Conservation (phyloP, 2,797 vertebrate genomes). For the Acanthornis magna region DNA sequence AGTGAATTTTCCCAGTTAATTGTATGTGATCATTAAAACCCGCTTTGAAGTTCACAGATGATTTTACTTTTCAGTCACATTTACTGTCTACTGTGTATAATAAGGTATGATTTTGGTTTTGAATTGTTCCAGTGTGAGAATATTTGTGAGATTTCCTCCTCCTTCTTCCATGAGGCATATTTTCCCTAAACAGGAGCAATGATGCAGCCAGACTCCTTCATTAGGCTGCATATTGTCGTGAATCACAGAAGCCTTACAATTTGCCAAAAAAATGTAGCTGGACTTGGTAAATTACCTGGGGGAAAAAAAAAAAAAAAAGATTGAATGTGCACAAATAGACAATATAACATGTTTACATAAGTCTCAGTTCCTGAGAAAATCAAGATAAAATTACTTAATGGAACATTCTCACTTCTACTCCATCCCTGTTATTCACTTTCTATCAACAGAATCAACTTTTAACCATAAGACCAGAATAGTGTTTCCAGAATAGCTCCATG, state of each 20-base stretch:
- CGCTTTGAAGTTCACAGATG: neutral
- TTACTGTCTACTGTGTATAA: neutral
- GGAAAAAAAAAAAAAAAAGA: neutral
- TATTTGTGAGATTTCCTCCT: neutral
- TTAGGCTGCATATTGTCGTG: neutral
- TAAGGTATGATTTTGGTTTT: neutral
- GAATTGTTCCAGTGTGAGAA: neutral
- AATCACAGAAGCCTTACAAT: neutral
- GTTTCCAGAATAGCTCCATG: neutral
- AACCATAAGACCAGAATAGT: neutral
- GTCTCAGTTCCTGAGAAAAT: neutral
- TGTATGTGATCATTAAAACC: neutral
- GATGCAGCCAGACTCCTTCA: neutral
- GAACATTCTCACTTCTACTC: neutral
- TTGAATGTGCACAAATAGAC: neutral
- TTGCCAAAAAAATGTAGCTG: neutral
- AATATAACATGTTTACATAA: neutral
- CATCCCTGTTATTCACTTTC: neutral
- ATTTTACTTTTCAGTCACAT: neutral
- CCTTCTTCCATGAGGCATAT: neutral
- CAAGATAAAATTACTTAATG: neutral
- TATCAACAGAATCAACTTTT: neutral
- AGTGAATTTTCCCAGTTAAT: neutral
- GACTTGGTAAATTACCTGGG: neutral
- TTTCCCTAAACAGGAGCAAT: neutral